Percentiles rank a stretch among this genome's conserved stretches.
Conservation (phyloP, 2,888 invertebrate species). For the Cephalotes varians region DNA sequence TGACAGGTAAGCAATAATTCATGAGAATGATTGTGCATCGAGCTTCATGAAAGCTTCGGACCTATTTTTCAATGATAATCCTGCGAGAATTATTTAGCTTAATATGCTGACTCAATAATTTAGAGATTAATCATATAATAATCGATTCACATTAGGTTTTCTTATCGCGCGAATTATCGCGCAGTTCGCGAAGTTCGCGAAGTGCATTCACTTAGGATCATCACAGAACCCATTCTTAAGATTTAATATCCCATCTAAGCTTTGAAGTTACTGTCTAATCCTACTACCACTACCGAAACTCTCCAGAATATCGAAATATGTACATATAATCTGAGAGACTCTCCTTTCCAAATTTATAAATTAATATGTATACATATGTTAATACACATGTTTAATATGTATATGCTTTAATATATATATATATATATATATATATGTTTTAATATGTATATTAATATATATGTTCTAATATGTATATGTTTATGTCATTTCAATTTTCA, state of each 20-base stretch:
- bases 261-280: slow-evolving; percentile 69
- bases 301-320: slow-evolving; percentile 56
- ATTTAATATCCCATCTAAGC: slow-evolving; percentile 66
- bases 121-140: slow-evolving; percentile 52
- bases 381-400: too few relatives aligned
- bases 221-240: slow-evolving; percentile 70
- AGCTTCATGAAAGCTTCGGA: neutral
- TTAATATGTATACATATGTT: neutral
- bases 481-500: neutral
- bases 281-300: slow-evolving; percentile 36
- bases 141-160: slow-evolving; percentile 48
- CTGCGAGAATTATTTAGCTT: neutral
- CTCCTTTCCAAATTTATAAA: slow-evolving; percentile 42
- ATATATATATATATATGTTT: neutral
- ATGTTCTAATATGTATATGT: neutral
- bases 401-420: neutral
- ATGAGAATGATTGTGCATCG: neutral
- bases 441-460: neutral
- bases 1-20: neutral
- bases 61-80: neutral
- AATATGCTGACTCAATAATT: neutral
- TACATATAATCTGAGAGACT: slow-evolving; percentile 50
- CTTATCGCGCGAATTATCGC: slow-evolving; percentile 37
- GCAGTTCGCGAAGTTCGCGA: slow-evolving; percentile 30
- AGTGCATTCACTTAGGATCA: slow-evolving; percentile 65